phyloP scores from a whole-genome alignment of 2,888 invertebrate species.

The Habrosyne pyritoides region DNA sequence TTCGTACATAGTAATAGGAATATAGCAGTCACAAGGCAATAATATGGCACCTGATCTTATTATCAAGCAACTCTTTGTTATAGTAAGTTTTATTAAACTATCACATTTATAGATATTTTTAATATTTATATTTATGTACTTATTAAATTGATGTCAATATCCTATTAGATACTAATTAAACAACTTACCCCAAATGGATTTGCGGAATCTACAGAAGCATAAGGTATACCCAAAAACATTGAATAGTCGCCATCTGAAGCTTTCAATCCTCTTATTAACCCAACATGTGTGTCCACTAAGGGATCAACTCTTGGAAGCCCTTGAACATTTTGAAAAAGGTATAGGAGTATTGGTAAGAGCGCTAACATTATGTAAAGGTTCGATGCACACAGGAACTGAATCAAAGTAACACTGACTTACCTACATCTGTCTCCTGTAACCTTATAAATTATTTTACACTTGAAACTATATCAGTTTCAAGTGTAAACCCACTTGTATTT shows the following conservation, averaged over 20 bases:
- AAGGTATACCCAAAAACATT: slow-evolving; percentile 65
- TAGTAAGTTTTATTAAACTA: too few species aligned
- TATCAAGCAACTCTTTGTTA: too few species aligned
- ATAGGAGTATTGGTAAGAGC: slow-evolving; percentile 21
- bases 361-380: slow-evolving; percentile 12
- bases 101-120: too few species aligned
- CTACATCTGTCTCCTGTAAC: neutral
- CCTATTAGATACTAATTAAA: too few species aligned
- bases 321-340: slow-evolving; percentile 21
- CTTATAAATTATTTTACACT: neutral
- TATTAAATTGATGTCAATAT: too few species aligned
- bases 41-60: too few species aligned
- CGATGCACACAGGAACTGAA: neutral
- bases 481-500: neutral
- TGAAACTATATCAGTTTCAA: neutral
- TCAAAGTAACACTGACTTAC: neutral
- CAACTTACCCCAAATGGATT: slow-evolving; percentile 63
- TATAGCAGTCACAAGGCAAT: too few species aligned
- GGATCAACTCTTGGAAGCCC: slow-evolving; percentile 45
- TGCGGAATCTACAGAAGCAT: slow-evolving; percentile 44
- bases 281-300: slow-evolving; percentile 50
- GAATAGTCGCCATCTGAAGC: slow-evolving; percentile 54
- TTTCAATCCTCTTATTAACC: slow-evolving; percentile 50
- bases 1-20: too few species aligned
- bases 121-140: too few species aligned